Conservation (phyloP, 2,888 invertebrate species). For the Noctua pronuba region DNA sequence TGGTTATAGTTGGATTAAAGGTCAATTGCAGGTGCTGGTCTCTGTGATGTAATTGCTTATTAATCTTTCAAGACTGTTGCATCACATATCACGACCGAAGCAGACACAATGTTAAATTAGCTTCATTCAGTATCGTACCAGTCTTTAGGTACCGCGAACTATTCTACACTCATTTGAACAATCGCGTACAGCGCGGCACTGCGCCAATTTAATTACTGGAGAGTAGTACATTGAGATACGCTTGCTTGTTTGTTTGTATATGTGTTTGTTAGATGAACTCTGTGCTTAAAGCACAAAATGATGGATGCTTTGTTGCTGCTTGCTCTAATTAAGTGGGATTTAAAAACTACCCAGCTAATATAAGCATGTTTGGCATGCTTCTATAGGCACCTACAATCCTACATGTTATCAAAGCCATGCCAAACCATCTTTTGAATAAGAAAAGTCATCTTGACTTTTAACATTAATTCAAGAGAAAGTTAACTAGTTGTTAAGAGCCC, state of each 20-base stretch:
- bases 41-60: conserved; percentile 17
- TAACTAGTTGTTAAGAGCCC: too few species aligned
- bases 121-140: too few species aligned
- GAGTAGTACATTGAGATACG: conserved; percentile 3
- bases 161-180: conserved; percentile 5
- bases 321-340: not conserved
- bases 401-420: not conserved
- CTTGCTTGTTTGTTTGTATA: conserved; percentile 1
- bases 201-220: conserved; percentile 39
- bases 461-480: not conserved
- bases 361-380: not conserved
- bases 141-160: not conserved
- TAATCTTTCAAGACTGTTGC: conserved; percentile 4
- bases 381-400: not conserved
- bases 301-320: not conserved
- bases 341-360: not conserved
- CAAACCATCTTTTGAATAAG: not conserved
- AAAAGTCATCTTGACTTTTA: not conserved
- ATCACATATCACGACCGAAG: not conserved
- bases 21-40: not conserved
- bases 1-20: not conserved
- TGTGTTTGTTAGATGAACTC: conserved; percentile 1
- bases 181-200: conserved; percentile 14
- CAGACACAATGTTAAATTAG: not conserved
- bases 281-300: not conserved